These are phyloP conservation scores for Alloscopus bannaensis DNA, from an alignment of 2,888 invertebrate species.

Conservation along the genomic window DNA sequence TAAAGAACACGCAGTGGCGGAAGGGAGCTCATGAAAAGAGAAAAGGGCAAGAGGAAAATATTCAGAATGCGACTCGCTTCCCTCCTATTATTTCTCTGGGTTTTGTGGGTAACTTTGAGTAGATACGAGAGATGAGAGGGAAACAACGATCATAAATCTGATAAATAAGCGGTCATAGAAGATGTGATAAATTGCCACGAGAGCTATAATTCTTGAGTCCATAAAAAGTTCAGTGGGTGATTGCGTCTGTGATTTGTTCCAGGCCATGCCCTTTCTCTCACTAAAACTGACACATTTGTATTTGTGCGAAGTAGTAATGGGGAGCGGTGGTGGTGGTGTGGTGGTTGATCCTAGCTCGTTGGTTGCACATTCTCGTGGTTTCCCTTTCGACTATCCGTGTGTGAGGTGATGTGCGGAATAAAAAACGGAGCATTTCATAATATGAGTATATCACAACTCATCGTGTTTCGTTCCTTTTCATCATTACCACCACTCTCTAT, in stretches of 20 bases:
- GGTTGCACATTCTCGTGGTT: constrained; percentile 7
- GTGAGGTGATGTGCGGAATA: no score
- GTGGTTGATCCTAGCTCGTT: constrained; percentile 1
- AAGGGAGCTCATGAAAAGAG: no score
- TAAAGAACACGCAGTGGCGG: no score
- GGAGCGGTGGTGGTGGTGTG: neutral
- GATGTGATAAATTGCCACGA: constrained; percentile 34
- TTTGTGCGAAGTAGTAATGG: neutral
- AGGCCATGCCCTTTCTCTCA: constrained; percentile 14
- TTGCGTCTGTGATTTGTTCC: constrained; percentile 17
- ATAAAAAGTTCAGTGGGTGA: constrained; percentile 7
- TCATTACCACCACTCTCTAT: no score
- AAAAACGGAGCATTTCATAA: no score
- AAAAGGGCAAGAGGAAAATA: no score
- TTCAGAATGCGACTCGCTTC: no score
- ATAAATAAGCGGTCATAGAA: constrained; percentile 33
- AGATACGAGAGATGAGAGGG: neutral
- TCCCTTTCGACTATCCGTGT: neutral
- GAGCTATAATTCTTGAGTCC: constrained; percentile 18
- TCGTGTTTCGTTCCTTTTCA: no score
- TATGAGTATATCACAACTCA: no score
- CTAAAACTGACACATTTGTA: constrained; percentile 5
- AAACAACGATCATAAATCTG: constrained; percentile 22
- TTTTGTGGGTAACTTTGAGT: neutral
- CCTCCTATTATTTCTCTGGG: no score